Evolutionary conservation across 2,113 vertebrate species (phyloP).

Genomic region (Leptobrachium leishanense): DNA sequence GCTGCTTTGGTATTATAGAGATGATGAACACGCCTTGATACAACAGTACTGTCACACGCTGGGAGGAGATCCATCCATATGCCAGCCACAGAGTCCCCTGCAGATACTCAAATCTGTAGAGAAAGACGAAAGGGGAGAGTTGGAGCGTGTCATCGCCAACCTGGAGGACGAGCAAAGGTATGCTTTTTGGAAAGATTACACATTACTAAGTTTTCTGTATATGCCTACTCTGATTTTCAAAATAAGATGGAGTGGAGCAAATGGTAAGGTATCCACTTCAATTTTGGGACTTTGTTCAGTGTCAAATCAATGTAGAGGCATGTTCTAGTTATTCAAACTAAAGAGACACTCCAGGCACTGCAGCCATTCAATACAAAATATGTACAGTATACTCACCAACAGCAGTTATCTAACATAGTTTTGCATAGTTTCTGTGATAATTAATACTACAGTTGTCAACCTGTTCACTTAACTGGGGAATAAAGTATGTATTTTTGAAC

Average conservation of each 20-base stretch:
- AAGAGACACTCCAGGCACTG: too few species aligned
- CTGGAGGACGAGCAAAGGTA: slow-evolving; percentile 95
- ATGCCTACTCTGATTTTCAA: background rate
- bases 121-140: slow-evolving; percentile 86
- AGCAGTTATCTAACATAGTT: too few species aligned
- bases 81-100: slow-evolving; percentile 91
- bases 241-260: background rate
- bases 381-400: too few species aligned
- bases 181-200: background rate
- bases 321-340: too few species aligned
- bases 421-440: too few species aligned
- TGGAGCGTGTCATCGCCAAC: slow-evolving; percentile 88
- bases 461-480: too few species aligned
- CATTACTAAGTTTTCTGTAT: background rate
- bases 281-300: too few species aligned
- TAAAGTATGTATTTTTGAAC: too few species aligned
- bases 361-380: too few species aligned
- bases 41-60: slow-evolving; percentile 95
- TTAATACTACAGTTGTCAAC: too few species aligned
- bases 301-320: too few species aligned
- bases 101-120: slow-evolving; percentile 96
- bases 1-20: slow-evolving; percentile 66
- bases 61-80: slow-evolving; percentile 85
- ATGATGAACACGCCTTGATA: slow-evolving; percentile 94
- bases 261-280: too few species aligned